Percentiles rank a stretch among this genome's conserved stretches.
These are phyloP conservation scores for Lycophotia porphyrea DNA, from an alignment of 2,888 invertebrate species.

Conservation along the genomic window DNA sequence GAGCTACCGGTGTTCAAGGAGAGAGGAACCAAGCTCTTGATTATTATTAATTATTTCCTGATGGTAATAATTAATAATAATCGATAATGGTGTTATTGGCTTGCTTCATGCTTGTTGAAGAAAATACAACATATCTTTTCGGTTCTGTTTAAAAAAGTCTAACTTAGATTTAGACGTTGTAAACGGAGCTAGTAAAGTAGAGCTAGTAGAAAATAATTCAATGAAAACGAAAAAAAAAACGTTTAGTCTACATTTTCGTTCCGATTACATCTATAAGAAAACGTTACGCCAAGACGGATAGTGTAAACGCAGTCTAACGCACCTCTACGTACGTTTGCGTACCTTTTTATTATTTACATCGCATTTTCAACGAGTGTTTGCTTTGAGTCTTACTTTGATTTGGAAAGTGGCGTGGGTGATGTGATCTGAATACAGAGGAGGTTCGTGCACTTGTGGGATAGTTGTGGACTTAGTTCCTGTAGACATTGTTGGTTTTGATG, in stretches of 20 bases:
- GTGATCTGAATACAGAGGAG: conserved; percentile 86
- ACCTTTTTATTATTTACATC: conserved; percentile 90
- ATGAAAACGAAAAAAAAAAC: not conserved
- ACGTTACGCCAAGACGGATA: not conserved
- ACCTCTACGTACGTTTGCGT: conserved; percentile 71
- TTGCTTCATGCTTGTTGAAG: too few relatives aligned
- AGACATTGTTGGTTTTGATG: conserved; percentile 32
- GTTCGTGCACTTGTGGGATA: conserved; percentile 41
- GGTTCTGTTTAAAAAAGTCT: not conserved
- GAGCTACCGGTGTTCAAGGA: too few relatives aligned
- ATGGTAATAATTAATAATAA: too few relatives aligned
- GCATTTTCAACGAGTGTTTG: conserved; percentile 90
- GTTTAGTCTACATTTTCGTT: not conserved
- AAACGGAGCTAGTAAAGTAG: too few relatives aligned
- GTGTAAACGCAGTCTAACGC: conserved; percentile 52
- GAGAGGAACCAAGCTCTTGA: too few relatives aligned
- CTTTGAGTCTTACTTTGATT: conserved; percentile 89
- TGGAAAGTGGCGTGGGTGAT: conserved; percentile 86
- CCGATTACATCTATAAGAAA: not conserved
- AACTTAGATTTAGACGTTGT: not conserved
- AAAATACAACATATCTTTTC: too few relatives aligned
- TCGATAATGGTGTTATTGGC: too few relatives aligned
- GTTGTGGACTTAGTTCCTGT: conserved; percentile 50
- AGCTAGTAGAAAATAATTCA: too few relatives aligned
- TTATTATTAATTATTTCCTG: too few relatives aligned